A percentile compares a stretch with the other conserved stretches of the same genome.
phyloP scores from a whole-genome alignment of 2,888 invertebrate species.

The Barypeithes pellucidus region DNA sequence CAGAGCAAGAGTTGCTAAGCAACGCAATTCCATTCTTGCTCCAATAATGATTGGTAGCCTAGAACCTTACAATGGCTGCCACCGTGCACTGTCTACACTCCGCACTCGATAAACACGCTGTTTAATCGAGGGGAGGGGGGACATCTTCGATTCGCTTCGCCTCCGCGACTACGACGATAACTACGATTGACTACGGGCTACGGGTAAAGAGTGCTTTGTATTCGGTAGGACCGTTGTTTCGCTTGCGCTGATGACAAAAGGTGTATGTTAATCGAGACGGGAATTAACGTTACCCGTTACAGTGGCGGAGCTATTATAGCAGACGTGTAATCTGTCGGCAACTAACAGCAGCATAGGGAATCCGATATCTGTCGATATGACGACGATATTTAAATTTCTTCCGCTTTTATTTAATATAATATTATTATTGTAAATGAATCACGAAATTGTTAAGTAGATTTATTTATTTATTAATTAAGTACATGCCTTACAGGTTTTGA shows the following conservation, averaged over 20 bases:
- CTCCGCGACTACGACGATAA: slow-evolving; percentile 38
- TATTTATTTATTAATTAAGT: no score
- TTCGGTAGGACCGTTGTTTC: slow-evolving; percentile 40
- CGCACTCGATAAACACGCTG: slow-evolving; percentile 68
- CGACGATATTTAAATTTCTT: no score
- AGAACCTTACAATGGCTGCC: slow-evolving; percentile 70
- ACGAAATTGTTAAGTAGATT: no score
- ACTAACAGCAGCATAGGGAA: no score
- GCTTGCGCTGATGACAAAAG: slow-evolving; percentile 44
- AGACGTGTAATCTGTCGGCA: neutral
- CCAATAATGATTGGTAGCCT: slow-evolving; percentile 71
- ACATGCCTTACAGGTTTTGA: no score
- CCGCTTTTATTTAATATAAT: no score
- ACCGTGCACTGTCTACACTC: slow-evolving; percentile 62
- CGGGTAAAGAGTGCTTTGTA: slow-evolving; percentile 45
- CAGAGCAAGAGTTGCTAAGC: slow-evolving; percentile 67
- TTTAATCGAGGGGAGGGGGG: slow-evolving; percentile 59
- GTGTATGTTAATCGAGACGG: slow-evolving; percentile 42
- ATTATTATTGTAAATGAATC: no score
- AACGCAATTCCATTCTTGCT: slow-evolving; percentile 70
- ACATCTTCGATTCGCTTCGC: slow-evolving; percentile 47
- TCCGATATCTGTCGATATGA: no score
- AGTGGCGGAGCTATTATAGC: slow-evolving; percentile 30
- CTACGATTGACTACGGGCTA: slow-evolving; percentile 29
- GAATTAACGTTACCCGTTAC: slow-evolving; percentile 31